Percentiles rank a stretch among this genome's conserved stretches.
Conservation (phyloP, 2,113 vertebrate genomes). For the Datnioides undecimradiatus region DNA sequence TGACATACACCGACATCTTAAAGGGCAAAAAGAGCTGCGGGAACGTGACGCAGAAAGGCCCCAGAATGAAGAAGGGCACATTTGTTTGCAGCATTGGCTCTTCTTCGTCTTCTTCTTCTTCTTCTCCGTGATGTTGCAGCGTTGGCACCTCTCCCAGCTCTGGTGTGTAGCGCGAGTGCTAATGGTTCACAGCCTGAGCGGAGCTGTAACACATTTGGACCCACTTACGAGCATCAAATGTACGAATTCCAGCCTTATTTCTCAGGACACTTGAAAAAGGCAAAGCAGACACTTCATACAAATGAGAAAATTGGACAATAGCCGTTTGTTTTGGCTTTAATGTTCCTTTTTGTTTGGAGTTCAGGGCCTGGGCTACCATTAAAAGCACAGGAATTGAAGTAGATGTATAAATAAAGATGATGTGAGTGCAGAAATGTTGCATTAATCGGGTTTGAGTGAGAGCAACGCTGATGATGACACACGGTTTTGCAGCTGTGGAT, state of each 20-base stretch:
- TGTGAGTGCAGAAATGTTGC: constrained; percentile 1
- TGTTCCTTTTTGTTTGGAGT: constrained; percentile 21
- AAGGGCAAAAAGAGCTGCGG: constrained; percentile 46
- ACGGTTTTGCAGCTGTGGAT: constrained; percentile 5
- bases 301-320: constrained; percentile 42
- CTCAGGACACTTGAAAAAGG: constrained; percentile 9
- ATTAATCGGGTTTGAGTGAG: neutral
- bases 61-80: neutral
- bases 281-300: constrained; percentile 26
- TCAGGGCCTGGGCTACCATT: neutral
- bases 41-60: neutral
- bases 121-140: neutral
- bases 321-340: constrained; percentile 46
- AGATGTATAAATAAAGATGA: constrained; percentile 25
- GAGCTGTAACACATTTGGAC: constrained; percentile 67
- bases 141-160: constrained; percentile 54
- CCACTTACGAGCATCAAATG: constrained; percentile 62
- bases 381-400: neutral
- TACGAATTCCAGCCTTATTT: constrained; percentile 45
- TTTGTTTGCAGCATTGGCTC: constrained; percentile 27
- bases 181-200: constrained; percentile 68
- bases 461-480: neutral
- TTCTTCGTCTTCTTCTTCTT: neutral
- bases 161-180: constrained; percentile 16
- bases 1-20: constrained; percentile 30